Evolutionary conservation across 2,113 vertebrate species (phyloP).

Genomic region (Macroglossus sobrinus): DNA sequence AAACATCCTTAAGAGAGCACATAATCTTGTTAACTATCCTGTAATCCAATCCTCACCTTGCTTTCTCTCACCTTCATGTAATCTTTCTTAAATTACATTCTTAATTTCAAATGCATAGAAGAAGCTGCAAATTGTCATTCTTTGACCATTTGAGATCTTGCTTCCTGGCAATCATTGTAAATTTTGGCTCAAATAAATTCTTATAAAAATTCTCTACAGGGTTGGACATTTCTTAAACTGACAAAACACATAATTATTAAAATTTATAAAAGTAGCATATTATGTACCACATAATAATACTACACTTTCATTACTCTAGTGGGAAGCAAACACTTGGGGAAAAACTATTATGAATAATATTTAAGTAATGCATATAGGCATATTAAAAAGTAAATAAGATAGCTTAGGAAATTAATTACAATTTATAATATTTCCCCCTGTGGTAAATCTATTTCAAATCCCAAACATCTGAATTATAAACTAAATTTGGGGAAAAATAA

Average conservation of each 20-base stretch:
- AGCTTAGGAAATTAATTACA: neutral
- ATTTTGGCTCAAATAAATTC: neutral
- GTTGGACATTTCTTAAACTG: neutral
- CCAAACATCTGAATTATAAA: neutral
- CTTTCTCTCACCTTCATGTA: neutral
- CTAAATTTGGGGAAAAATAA: neutral
- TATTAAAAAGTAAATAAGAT: neutral
- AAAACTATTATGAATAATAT: neutral
- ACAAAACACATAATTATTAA: neutral
- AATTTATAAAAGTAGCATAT: neutral
- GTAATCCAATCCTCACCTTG: neutral
- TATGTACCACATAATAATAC: neutral
- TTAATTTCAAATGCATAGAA: neutral
- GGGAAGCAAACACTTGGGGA: neutral
- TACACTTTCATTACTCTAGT: neutral
- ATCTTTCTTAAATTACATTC: neutral
- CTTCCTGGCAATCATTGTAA: neutral
- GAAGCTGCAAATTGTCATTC: neutral
- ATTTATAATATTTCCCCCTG: neutral
- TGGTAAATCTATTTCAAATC: slow-evolving; percentile 24
- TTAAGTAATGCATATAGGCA: neutral
- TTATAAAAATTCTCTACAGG: neutral
- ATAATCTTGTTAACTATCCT: neutral
- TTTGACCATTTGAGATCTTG: neutral
- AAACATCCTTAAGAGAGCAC: no score